A percentile compares a stretch with the other conserved stretches of the same genome.
These are phyloP conservation scores for Marasmarcha lunaedactyla DNA, from an alignment of 2,888 invertebrate species.

Conservation along the genomic window DNA sequence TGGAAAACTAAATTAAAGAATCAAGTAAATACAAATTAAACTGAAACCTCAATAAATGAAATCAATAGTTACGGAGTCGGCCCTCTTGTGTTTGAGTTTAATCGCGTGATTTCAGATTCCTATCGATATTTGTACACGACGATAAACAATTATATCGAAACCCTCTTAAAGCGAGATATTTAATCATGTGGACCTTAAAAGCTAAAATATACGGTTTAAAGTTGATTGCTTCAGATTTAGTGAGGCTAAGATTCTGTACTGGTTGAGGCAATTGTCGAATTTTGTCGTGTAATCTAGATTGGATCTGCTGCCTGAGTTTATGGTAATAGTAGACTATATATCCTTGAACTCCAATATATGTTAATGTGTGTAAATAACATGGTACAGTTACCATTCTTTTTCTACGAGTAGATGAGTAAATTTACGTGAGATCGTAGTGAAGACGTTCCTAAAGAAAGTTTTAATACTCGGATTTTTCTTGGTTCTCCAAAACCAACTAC, in stretches of 20 bases:
- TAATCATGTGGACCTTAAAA: neutral
- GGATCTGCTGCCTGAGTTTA: constrained; percentile 49
- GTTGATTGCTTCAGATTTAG: too few species aligned
- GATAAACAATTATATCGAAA: constrained; percentile 15
- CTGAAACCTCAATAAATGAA: neutral
- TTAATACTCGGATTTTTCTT: too few species aligned
- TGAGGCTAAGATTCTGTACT: too few species aligned
- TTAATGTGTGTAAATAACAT: constrained; percentile 37
- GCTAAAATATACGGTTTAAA: neutral
- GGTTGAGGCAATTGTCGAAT: constrained; percentile 34
- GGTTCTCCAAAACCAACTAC: too few species aligned
- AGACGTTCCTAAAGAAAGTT: too few species aligned
- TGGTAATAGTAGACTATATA: constrained; percentile 40
- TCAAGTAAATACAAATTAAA: too few species aligned
- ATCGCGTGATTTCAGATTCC: constrained; percentile 36
- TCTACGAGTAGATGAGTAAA: too few species aligned
- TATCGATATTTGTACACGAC: constrained; percentile 39
- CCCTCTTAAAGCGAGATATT: too few species aligned
- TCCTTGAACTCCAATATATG: constrained; percentile 22
- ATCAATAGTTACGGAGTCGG: neutral
- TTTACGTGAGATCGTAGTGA: too few species aligned
- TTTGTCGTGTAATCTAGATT: constrained; percentile 49
- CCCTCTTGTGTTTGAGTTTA: constrained; percentile 22
- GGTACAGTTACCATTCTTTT: too few species aligned
- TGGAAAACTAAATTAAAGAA: too few species aligned